A percentile compares a stretch with the other conserved stretches of the same genome.
These are phyloP conservation scores for Camponotus pennsylvanicus DNA, from an alignment of 1,140 invertebrate genomes.

Conservation along the genomic window DNA sequence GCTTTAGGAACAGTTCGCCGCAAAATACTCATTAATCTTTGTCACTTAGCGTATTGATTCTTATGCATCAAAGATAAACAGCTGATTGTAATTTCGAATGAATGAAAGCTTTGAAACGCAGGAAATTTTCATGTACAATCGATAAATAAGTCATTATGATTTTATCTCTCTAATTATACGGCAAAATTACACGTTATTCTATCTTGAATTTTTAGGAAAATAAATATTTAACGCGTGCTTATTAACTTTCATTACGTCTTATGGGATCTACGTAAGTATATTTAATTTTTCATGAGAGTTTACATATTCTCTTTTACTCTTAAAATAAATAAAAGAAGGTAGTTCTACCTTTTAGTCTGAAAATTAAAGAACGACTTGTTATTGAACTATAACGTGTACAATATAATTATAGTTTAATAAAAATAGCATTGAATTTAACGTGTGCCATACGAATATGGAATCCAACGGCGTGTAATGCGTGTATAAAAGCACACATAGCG, in stretches of 20 bases:
- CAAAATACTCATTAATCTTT: slow-evolving; percentile 40
- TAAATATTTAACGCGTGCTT: not conserved
- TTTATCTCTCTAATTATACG: not conserved
- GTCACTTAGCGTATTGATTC: not conserved
- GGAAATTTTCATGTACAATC: not conserved
- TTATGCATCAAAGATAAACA: not conserved
- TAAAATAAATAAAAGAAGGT: not conserved
- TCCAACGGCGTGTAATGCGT: not conserved
- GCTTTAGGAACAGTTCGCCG: not conserved
- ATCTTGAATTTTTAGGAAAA: not conserved
- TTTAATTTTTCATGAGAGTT: slow-evolving; percentile 1
- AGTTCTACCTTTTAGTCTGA: not conserved
- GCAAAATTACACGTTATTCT: not conserved
- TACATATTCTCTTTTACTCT: not conserved
- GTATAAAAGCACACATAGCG: not conserved
- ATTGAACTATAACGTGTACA: not conserved
- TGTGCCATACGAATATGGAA: not conserved
- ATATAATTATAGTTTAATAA: not conserved
- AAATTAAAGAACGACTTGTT: slow-evolving; percentile 2
- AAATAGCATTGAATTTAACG: not conserved
- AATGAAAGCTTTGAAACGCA: not conserved
- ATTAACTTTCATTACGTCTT: not conserved
- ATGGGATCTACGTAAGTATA: not conserved
- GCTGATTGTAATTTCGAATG: not conserved
- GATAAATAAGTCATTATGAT: not conserved